Conservation (phyloP, 2,113 vertebrate genomes). For the Lophura nycthemera region DNA sequence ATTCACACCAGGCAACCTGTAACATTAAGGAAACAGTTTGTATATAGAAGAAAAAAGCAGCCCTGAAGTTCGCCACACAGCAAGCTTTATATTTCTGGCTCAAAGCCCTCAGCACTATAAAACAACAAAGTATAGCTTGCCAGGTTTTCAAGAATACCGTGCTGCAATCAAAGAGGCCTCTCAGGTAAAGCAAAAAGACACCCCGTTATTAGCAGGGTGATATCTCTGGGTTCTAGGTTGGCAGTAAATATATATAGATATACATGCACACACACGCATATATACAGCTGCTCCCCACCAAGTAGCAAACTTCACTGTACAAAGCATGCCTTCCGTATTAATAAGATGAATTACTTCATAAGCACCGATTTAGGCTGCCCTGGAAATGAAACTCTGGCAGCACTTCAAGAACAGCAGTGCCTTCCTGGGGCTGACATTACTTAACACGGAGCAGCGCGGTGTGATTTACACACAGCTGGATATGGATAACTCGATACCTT, state of each 20-base stretch:
- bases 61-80: neutral
- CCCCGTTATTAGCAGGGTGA: neutral
- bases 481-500: neutral
- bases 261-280: neutral
- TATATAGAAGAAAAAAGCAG: neutral
- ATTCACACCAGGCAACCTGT: neutral
- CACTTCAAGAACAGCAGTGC: neutral
- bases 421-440: neutral
- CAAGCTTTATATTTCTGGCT: neutral
- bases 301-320: neutral
- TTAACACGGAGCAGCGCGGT: neutral
- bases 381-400: neutral
- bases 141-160: neutral
- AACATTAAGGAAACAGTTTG: neutral
- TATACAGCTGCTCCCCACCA: accelerated
- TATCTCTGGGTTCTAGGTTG: neutral
- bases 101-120: neutral
- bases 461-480: neutral
- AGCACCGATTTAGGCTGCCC: neutral
- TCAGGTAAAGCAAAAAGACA: neutral
- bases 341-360: neutral
- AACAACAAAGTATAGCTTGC: neutral
- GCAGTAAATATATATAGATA: neutral
- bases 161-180: neutral
- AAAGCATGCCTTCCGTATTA: neutral